Percentiles rank a stretch among this genome's conserved stretches.
phyloP scores from a whole-genome alignment of 1,140 invertebrate genomes.

The Caenorhabditis brenneri region DNA sequence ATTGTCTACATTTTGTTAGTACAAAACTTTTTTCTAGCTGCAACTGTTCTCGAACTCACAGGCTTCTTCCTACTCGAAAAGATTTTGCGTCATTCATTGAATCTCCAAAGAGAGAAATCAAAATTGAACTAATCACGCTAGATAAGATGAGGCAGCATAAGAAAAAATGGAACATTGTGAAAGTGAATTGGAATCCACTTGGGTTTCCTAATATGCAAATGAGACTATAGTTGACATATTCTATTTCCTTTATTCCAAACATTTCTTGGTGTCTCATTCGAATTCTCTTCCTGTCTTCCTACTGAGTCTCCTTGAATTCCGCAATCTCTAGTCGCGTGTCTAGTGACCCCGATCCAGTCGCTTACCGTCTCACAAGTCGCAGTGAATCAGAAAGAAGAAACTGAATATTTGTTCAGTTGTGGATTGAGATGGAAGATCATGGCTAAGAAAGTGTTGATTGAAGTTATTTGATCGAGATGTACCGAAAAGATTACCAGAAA shows the following conservation, averaged over 20 bases:
- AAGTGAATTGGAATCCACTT: background rate
- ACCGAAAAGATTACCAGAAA: too few relatives aligned
- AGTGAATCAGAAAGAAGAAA: background rate
- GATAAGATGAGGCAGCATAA: background rate
- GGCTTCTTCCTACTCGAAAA: background rate
- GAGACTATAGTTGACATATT: background rate
- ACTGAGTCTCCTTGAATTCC: background rate
- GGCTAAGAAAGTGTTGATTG: background rate
- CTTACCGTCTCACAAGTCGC: slow-evolving; percentile 1
- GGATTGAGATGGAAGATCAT: background rate
- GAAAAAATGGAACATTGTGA: background rate
- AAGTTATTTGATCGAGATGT: background rate
- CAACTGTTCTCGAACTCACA: too few relatives aligned
- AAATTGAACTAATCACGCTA: background rate
- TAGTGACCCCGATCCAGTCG: slow-evolving; percentile 21
- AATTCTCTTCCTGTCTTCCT: background rate
- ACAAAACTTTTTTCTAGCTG: too few relatives aligned
- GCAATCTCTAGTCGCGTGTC: background rate
- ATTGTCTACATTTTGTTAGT: too few relatives aligned
- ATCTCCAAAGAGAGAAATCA: background rate
- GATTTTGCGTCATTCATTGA: background rate
- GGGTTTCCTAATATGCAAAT: slow-evolving; percentile 11
- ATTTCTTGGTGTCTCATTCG: background rate
- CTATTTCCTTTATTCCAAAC: background rate
- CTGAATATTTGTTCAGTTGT: background rate